Conservation (phyloP, 2,797 vertebrate genomes). For the Margarornis squamiger region DNA sequence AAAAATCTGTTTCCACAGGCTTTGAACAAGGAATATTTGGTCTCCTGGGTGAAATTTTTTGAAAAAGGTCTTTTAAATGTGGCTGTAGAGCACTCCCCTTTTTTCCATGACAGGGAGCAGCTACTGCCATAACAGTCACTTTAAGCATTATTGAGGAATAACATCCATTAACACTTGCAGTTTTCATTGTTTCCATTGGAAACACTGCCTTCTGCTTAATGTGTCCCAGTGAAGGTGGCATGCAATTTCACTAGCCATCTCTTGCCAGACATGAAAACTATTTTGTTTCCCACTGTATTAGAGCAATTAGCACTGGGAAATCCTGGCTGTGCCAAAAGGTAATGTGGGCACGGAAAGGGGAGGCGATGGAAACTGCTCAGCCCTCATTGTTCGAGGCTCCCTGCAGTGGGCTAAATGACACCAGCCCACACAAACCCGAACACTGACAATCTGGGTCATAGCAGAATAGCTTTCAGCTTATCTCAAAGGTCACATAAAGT, state of each 20-base stretch:
- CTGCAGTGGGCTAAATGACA: constrained; percentile 72
- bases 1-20: constrained; percentile 22
- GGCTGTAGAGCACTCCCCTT: background rate
- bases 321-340: constrained; percentile 75
- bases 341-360: constrained; percentile 63
- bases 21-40: constrained; percentile 22
- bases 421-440: constrained; percentile 58
- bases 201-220: constrained; percentile 68
- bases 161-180: constrained; percentile 57
- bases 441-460: constrained; percentile 70
- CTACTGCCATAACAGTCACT: constrained; percentile 47
- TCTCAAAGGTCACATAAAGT: constrained; percentile 75
- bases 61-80: constrained; percentile 36
- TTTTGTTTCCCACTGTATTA: constrained; percentile 65
- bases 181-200: constrained; percentile 64
- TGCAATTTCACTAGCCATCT: constrained; percentile 62
- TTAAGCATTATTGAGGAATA: constrained; percentile 61
- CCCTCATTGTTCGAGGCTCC: constrained; percentile 64
- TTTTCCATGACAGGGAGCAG: constrained; percentile 53
- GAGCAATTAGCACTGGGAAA: constrained; percentile 71
- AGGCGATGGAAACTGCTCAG: constrained; percentile 60
- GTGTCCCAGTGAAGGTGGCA: constrained; percentile 62
- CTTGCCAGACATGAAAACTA: constrained; percentile 65
- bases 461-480: constrained; percentile 62
- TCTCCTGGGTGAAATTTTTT: constrained; percentile 27